Base-by-base conservation (phyloP, 2,113 vertebrate genomes). In the Oceanites oceanicus region DNA sequence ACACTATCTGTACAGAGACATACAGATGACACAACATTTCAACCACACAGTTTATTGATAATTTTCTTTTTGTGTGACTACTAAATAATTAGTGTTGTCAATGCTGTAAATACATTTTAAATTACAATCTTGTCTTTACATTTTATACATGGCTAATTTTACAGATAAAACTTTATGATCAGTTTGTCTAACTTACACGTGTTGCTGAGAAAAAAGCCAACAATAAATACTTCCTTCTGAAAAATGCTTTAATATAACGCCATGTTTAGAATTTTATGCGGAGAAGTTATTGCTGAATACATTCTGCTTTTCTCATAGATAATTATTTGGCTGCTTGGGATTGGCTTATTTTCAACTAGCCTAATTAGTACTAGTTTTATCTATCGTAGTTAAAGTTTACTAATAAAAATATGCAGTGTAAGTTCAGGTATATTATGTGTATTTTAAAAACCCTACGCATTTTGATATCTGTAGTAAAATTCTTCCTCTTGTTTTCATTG, bases 111-210 rank as follows among this genome's bases (percentile, higher is more conserved):
- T 95, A 96, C 92, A 95, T 97, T 92, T 97, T 98, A 98, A 98
- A 97, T 98, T 98, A 98, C 95, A 97, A 90, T 74, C 29, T 88
- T 87, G n/a, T 94, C 94, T 98, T 97, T 97, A 98, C 86, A 96
- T 98, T 95, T 94, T 98, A 92, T 98, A 98, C 96, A 98, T 16
- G 68, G 86, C 66, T 97, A 87, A 98, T 98, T 97, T 98, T 97
- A 98, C 97, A 98, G 96, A 96, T 67, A 97, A 71, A 94, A 95
- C 56, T 93, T 97, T 53, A 76, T 40, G 26, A 95, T 73, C 45
- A 36, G 86, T 85, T 85, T 94, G 50, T 88, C 70, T 88, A 91
- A 68, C 84, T 91, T 90, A 93, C 63, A 86, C 56, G 88, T 7
- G 42, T 72, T 78, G 91, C 90, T 90, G 89, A 96, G 94, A 91